A percentile compares a stretch with the other conserved stretches of the same genome.
These are phyloP conservation scores for Drosophila micromelanica DNA, from an alignment of 1,140 invertebrate species.

Conservation along the genomic window DNA sequence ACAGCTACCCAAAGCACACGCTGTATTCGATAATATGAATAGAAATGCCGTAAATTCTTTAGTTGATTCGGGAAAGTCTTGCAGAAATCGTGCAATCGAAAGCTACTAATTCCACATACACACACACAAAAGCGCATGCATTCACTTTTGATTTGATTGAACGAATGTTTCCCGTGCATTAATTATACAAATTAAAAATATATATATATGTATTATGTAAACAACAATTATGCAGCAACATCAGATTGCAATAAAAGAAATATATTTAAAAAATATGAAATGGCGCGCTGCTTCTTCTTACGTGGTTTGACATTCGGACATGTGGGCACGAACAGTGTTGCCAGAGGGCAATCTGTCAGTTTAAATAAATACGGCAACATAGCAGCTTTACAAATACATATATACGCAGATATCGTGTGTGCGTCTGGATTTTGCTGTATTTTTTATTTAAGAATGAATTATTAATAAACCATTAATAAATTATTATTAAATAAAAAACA, in stretches of 20 bases:
- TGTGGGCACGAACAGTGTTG: constrained; percentile 16
- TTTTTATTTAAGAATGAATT: constrained; percentile 85
- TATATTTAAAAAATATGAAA: constrained; percentile 18
- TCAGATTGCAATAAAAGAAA: constrained; percentile 69
- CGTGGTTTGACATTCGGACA: constrained; percentile 11
- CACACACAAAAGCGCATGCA: constrained; percentile 42
- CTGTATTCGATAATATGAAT: constrained; percentile 48
- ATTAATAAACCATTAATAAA: constrained; percentile 80
- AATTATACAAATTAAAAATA: constrained; percentile 64
- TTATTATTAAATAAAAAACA: constrained; percentile 84
- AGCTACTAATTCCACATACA: constrained; percentile 64
- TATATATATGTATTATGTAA: constrained; percentile 65
- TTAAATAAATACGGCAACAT: constrained; percentile 35
- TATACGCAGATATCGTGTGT: constrained; percentile 59
- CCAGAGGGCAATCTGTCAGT: constrained; percentile 30
- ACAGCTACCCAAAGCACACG: constrained; percentile 23
- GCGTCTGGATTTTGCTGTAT: constrained; percentile 82
- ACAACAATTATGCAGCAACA: constrained; percentile 57
- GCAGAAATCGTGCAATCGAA: constrained; percentile 50
- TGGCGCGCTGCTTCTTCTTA: constrained; percentile 26
- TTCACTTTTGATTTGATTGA: constrained; percentile 75
- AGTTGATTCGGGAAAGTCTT: constrained; percentile 49
- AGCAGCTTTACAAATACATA: constrained; percentile 45
- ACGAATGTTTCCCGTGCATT: constrained; percentile 67
- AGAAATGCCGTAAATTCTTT: constrained; percentile 52